phyloP scores from a whole-genome alignment of 1,140 invertebrate species.

The Leucophenga varia region DNA sequence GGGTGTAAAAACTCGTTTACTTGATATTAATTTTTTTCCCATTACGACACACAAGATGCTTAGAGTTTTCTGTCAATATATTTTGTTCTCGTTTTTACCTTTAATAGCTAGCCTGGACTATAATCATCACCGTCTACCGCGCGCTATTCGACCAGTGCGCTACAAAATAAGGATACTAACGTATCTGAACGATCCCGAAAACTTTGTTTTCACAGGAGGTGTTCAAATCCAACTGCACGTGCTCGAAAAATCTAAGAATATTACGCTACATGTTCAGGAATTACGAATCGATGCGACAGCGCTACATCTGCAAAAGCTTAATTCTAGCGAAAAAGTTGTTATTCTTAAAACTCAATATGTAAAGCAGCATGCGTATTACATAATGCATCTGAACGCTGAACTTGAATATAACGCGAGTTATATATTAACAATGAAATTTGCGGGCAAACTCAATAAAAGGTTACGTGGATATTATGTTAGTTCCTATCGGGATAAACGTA shows the following conservation, averaged over 20 bases:
- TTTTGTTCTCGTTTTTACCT: too few species aligned
- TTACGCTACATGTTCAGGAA: constrained; percentile 69
- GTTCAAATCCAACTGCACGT: constrained; percentile 63
- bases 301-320: constrained; percentile 29
- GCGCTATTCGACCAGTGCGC: constrained; percentile 63
- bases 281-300: constrained; percentile 56
- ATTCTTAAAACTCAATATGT: constrained; percentile 40
- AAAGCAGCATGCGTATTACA: constrained; percentile 66
- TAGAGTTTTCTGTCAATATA: too few species aligned
- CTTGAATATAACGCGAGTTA: constrained; percentile 62
- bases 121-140: constrained; percentile 64
- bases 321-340: background rate
- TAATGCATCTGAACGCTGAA: constrained; percentile 59
- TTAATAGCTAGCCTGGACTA: constrained; percentile 17
- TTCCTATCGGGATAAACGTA: constrained; percentile 67
- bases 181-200: constrained; percentile 58
- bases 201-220: constrained; percentile 58
- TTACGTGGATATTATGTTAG: constrained; percentile 78
- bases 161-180: constrained; percentile 68
- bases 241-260: constrained; percentile 60
- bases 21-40: too few species aligned
- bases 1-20: too few species aligned
- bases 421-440: constrained; percentile 66
- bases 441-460: constrained; percentile 61
- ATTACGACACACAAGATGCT: too few species aligned